Percentiles rank a stretch among this genome's conserved stretches.
Evolutionary conservation across 2,797 vertebrate genomes (phyloP).

Genomic region (Tapirus indicus): DNA sequence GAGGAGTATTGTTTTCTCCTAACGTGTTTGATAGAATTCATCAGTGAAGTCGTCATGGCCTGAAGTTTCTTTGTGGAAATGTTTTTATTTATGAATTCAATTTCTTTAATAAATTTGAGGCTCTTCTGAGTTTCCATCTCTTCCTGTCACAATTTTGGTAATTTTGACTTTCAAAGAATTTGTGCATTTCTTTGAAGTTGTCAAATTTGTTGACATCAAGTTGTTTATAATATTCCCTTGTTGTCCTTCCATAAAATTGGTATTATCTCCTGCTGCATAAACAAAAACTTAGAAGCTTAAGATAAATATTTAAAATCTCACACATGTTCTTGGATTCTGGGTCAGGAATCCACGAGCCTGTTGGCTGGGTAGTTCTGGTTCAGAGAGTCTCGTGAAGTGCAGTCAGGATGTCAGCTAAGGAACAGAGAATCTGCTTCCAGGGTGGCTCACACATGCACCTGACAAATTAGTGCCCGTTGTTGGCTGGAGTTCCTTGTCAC

Average conservation of each 20-base stretch:
- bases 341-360: neutral
- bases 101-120: neutral
- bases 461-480: neutral
- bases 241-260: neutral
- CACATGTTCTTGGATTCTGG: neutral
- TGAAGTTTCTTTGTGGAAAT: neutral
- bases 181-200: neutral
- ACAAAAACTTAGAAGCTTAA: neutral
- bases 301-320: neutral
- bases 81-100: neutral
- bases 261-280: neutral
- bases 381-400: neutral
- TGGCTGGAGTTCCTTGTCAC: neutral
- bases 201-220: neutral
- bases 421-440: neutral
- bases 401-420: neutral
- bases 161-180: neutral
- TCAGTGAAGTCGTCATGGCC: neutral
- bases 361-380: neutral
- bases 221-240: neutral
- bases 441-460: neutral
- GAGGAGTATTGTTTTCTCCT: neutral
- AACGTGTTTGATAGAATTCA: neutral
- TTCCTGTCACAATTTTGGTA: neutral
- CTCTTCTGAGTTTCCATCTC: neutral